phyloP scores from a whole-genome alignment of 2,113 vertebrate species.

The Cavia aperea region DNA sequence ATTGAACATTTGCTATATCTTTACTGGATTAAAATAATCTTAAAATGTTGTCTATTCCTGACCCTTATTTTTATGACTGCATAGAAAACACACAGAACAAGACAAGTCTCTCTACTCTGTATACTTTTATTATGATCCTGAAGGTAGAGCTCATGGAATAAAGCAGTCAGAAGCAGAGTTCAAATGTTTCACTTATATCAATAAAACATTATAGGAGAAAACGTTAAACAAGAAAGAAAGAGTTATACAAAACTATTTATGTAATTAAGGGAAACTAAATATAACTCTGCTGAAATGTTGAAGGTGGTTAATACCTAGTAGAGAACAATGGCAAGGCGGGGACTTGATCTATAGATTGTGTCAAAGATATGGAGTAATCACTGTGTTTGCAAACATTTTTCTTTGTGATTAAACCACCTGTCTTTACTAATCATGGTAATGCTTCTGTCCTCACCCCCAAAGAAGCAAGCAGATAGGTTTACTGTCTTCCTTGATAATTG shows the following conservation, averaged over 20 bases:
- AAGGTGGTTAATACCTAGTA: not conserved
- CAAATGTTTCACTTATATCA: not conserved
- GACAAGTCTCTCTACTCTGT: not conserved
- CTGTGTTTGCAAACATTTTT: not conserved
- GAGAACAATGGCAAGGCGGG: not conserved
- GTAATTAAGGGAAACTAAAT: not conserved
- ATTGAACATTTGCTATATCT: not conserved
- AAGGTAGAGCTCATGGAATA: not conserved
- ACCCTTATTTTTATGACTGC: not conserved
- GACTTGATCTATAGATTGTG: not conserved
- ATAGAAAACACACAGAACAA: not conserved
- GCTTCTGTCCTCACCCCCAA: not conserved
- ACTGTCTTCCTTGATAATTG: not conserved
- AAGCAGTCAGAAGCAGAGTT: not conserved
- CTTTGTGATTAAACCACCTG: not conserved
- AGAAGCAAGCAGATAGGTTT: not conserved
- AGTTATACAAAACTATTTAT: not conserved
- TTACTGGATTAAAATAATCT: not conserved
- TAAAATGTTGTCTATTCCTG: constrained; percentile 8
- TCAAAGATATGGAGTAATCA: not conserved
- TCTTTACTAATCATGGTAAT: not conserved
- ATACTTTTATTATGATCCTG: not conserved
- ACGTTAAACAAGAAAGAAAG: not conserved
- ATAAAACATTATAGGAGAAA: not conserved
- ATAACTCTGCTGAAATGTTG: not conserved